Conservation (phyloP, 1,140 invertebrate species). For the Macrobrachium nipponense region DNA sequence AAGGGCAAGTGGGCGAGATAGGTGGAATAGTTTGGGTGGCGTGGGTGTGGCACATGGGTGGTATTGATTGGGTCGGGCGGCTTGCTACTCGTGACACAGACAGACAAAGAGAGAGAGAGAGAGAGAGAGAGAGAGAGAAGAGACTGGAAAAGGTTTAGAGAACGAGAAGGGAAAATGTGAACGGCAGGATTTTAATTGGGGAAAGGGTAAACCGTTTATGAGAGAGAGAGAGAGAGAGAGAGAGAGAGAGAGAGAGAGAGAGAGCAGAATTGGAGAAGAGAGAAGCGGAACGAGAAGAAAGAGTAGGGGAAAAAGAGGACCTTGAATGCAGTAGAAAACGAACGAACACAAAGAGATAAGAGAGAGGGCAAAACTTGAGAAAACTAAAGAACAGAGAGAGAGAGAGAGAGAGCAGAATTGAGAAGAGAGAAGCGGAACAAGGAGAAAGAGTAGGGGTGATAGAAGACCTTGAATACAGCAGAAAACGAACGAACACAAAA, state of each 20-base stretch:
- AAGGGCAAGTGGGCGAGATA: too few relatives aligned
- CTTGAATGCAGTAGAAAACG: neutral
- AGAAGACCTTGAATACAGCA: neutral
- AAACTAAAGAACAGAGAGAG: too few relatives aligned
- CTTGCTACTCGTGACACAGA: neutral
- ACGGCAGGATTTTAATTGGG: too few relatives aligned
- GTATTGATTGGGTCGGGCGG: too few relatives aligned
- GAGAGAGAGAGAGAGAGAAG: neutral
- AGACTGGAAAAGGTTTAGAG: neutral
- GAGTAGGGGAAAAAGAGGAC: neutral
- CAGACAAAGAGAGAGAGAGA: neutral
- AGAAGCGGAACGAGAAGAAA: neutral
- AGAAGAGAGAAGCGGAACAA: conserved; percentile 7
- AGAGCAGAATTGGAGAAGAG: conserved; percentile 1
- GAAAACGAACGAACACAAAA: neutral
- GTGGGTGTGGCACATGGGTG: too few relatives aligned
- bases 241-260: conserved; percentile 14
- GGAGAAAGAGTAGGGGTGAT: neutral
- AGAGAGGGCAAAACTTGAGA: too few relatives aligned
- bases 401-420: conserved; percentile 7
- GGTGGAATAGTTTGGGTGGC: too few relatives aligned
- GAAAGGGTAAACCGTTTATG: neutral
- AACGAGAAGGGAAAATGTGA: neutral
- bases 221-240: conserved; percentile 15
- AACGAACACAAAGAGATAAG: too few relatives aligned